A percentile compares a stretch with the other conserved stretches of the same genome.
These are phyloP conservation scores for Cyrtonyx montezumae DNA, from an alignment of 2,113 vertebrate genomes.

Conservation along the genomic window DNA sequence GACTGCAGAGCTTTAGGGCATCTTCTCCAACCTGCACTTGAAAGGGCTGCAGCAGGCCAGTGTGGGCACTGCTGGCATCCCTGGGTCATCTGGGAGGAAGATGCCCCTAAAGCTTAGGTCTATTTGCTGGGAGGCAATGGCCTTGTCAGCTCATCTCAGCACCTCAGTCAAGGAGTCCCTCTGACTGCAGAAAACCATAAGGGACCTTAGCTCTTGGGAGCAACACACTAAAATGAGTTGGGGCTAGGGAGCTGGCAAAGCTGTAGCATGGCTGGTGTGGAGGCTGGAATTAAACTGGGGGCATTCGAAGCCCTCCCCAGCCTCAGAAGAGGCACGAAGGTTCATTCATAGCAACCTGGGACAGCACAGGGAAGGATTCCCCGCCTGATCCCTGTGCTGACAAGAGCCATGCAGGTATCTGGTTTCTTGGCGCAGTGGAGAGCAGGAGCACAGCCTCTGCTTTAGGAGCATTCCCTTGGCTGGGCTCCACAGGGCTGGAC, in stretches of 20 bases:
- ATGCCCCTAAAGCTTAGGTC: background rate
- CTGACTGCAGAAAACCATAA: background rate
- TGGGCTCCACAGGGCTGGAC: background rate
- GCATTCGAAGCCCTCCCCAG: background rate
- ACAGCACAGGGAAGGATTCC: background rate
- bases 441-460: background rate
- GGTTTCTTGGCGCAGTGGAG: constrained; percentile 49
- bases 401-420: constrained; percentile 48
- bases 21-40: background rate
- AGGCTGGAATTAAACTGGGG: background rate
- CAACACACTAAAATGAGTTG: rapidly evolving
- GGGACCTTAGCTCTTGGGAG: background rate
- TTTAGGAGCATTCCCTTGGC: background rate
- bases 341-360: constrained; percentile 33
- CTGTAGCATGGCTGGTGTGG: background rate
- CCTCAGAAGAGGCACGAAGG: background rate
- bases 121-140: background rate
- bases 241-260: background rate
- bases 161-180: background rate
- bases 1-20: background rate
- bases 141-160: background rate
- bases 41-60: background rate
- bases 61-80: background rate
- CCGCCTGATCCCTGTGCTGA: constrained; percentile 29
- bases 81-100: background rate